Evolutionary conservation across 2,888 invertebrate genomes (phyloP).

Genomic region (Lottia gigantea): DNA sequence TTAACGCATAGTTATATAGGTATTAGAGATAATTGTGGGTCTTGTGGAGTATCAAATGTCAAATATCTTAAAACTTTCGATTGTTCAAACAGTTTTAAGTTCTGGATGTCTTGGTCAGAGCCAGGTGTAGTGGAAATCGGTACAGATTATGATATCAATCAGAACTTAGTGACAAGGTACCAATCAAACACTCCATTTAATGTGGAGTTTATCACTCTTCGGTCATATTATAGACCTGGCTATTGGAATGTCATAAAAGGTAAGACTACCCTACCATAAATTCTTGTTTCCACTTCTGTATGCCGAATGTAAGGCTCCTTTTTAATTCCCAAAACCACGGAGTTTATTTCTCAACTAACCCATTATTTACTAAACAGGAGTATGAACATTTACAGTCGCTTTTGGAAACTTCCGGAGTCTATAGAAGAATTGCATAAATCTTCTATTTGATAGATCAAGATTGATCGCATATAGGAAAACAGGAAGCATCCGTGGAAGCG

Average conservation of each 20-base stretch:
- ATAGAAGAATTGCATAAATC: no score
- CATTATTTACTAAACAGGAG: no score
- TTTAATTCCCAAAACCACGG: no score
- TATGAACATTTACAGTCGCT: no score
- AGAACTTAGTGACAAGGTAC: not conserved
- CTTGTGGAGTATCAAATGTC: not conserved
- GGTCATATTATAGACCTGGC: not conserved
- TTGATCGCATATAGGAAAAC: no score
- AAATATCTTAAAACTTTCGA: not conserved
- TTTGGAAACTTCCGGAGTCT: no score
- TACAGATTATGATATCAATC: not conserved
- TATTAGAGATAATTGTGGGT: not conserved
- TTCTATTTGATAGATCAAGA: no score
- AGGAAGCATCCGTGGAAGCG: no score
- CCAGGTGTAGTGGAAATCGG: not conserved
- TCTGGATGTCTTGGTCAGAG: conserved; percentile 11
- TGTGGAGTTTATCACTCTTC: not conserved
- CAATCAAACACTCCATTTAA: not conserved
- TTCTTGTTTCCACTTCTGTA: not conserved
- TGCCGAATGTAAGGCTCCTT: no score
- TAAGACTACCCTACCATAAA: no score
- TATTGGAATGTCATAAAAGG: conserved; percentile 1
- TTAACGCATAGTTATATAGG: not conserved
- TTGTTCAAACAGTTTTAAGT: not conserved
- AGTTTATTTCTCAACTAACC: no score